Evolutionary conservation across 1,140 invertebrate species (phyloP).

Genomic region (Pseudomyrmex dendroicus): DNA sequence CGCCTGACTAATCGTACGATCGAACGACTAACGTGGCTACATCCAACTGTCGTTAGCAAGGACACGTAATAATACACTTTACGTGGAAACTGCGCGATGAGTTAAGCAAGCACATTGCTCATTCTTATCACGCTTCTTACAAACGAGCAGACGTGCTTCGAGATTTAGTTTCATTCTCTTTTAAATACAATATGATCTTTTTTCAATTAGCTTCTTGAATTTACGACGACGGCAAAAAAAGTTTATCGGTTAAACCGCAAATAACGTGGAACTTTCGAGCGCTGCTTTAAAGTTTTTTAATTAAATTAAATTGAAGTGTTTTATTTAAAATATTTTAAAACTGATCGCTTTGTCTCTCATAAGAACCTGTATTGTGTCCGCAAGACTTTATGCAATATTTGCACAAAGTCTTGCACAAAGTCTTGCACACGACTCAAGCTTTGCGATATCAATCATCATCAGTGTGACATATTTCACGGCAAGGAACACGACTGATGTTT

Average conservation of each 20-base stretch:
- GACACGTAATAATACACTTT: background rate
- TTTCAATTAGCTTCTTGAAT: background rate
- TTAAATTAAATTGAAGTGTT: background rate
- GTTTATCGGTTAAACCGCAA: no score
- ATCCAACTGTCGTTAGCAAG: conserved; percentile 22
- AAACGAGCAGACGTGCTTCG: background rate
- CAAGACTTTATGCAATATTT: background rate
- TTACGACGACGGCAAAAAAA: no score
- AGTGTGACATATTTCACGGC: background rate
- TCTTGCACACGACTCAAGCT: background rate
- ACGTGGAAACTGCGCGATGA: background rate
- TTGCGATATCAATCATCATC: background rate
- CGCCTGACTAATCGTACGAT: conserved; percentile 40
- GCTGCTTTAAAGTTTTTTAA: no score
- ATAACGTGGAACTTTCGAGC: no score
- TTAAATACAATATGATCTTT: background rate
- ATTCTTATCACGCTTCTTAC: conserved; percentile 19
- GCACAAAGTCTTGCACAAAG: no score
- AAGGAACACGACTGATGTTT: background rate
- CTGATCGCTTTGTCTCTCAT: background rate
- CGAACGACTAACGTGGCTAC: background rate
- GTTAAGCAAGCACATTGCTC: conserved; percentile 24
- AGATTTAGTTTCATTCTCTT: no score
- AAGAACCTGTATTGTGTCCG: no score
- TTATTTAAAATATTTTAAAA: background rate